These are phyloP conservation scores for Pica pica DNA, from an alignment of 2,113 vertebrate species.

Conservation along the genomic window DNA sequence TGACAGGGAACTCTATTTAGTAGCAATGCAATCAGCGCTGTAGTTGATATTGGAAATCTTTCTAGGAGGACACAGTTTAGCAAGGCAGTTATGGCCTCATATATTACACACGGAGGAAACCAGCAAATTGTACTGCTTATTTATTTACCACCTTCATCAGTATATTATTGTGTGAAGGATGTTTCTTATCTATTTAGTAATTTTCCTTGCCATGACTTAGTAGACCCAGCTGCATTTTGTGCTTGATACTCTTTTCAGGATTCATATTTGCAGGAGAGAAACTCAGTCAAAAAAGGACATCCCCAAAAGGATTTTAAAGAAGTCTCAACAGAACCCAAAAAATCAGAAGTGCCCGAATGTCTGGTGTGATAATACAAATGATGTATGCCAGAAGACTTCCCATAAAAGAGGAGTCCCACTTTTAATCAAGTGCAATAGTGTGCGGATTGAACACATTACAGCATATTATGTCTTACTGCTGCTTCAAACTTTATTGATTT, in stretches of 20 bases:
- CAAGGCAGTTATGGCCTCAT: neutral
- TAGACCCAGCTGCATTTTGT: neutral
- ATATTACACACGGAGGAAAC: conserved; percentile 2
- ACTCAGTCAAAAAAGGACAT: neutral
- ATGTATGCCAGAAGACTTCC: neutral
- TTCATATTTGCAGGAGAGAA: neutral
- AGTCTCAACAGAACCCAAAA: neutral
- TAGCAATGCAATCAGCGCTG: neutral
- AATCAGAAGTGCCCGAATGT: neutral
- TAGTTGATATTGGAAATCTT: conserved; percentile 46
- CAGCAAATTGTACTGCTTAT: conserved; percentile 6
- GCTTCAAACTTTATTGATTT: neutral
- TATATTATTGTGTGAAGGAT: neutral
- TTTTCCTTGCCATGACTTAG: neutral
- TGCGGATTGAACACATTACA: neutral
- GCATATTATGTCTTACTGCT: neutral
- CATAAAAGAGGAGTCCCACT: neutral
- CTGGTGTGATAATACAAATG: neutral
- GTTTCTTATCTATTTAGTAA: neutral
- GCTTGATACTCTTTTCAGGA: neutral
- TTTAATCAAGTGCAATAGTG: neutral
- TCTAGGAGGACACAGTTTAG: neutral
- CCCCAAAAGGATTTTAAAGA: too few relatives aligned
- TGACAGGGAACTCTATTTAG: neutral
- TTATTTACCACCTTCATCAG: neutral